Evolutionary conservation across 2,113 vertebrate genomes (phyloP), one percentile per base, ranked within the genome.

Genomic region (Jaculus jaculus): DNA sequence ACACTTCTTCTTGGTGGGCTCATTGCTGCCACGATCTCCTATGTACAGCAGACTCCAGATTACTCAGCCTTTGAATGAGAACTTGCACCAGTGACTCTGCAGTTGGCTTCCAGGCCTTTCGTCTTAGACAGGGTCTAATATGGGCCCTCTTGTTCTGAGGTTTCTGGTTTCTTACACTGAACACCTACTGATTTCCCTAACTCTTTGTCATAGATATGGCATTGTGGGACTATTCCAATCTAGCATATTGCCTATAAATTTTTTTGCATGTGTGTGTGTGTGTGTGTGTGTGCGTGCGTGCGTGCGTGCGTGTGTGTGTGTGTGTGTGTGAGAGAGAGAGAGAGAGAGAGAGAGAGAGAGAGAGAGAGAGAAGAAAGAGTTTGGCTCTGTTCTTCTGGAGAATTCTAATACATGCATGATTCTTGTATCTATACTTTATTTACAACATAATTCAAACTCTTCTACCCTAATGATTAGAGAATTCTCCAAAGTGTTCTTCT

Each of bases 341-440:
- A 47, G 42, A 47, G 42, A 47, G 42, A 47, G 42, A 47, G 42
- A 47, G 42, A 47, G 42, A 47, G 42, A 47, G 42, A 47, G 42
- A 47, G 42, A 47, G 42, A 47, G 42, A 47, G 42, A 6, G 42
- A 47, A 47, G 42, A 6, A 8, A 47, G 42, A 5, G 42, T 8
- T 47, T 47, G 42, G 54, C 6, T 54, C 54, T 54, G 54, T 15
- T 54, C 15, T 12, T 54, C 54, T 54, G 54, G 54, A 54, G 54
- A 54, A 54, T 47, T 8, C 42, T n/a, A n/a, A 71, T 71, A 28
- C 73, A 66, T 84, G 28, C 8, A 8, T 79, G 66, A 66, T 85
- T 94, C 74, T 86, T 80, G n/a, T 28, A 54, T 90, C n/a, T n/a
- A 58, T 39, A 28, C 24, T 89, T 92, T n/a, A 18, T 58, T n/a